A percentile compares a stretch with the other conserved stretches of the same genome.
Evolutionary conservation across 2,113 vertebrate genomes (phyloP).

Genomic region (Abramis brama): DNA sequence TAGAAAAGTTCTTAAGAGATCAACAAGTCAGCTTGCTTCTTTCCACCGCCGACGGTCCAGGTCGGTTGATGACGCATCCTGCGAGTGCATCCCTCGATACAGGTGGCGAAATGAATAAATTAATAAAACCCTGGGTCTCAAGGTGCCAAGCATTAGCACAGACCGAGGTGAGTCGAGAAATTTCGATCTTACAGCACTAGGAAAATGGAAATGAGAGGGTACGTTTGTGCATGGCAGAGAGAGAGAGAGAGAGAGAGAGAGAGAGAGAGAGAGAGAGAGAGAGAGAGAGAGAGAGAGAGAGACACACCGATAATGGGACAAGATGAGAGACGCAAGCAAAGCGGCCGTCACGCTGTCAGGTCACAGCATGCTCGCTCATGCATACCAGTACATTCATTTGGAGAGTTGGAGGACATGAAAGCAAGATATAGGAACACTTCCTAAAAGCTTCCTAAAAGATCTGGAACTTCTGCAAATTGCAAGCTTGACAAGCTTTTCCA

Average conservation of each 20-base stretch:
- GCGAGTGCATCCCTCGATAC: neutral
- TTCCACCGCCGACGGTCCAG: neutral
- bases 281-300: slow-evolving; percentile 12
- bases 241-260: neutral
- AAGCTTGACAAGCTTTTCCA: neutral
- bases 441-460: slow-evolving; percentile 33
- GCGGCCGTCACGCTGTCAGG: slow-evolving; percentile 59
- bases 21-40: neutral
- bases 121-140: neutral
- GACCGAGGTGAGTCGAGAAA: neutral
- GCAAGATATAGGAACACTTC: slow-evolving; percentile 24
- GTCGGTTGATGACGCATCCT: neutral
- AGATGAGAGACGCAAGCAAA: slow-evolving; percentile 23
- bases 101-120: slow-evolving; percentile 22
- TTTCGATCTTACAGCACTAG: neutral
- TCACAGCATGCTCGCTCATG: slow-evolving; percentile 57
- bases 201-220: neutral
- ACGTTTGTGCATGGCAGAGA: neutral
- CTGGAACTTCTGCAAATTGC: neutral
- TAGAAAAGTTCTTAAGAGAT: slow-evolving; percentile 12
- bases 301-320: neutral
- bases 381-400: slow-evolving; percentile 51
- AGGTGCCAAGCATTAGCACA: neutral
- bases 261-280: neutral
- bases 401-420: slow-evolving; percentile 39